phyloP scores from a whole-genome alignment of 2,797 vertebrate genomes.

The Vespertilio murinus region DNA sequence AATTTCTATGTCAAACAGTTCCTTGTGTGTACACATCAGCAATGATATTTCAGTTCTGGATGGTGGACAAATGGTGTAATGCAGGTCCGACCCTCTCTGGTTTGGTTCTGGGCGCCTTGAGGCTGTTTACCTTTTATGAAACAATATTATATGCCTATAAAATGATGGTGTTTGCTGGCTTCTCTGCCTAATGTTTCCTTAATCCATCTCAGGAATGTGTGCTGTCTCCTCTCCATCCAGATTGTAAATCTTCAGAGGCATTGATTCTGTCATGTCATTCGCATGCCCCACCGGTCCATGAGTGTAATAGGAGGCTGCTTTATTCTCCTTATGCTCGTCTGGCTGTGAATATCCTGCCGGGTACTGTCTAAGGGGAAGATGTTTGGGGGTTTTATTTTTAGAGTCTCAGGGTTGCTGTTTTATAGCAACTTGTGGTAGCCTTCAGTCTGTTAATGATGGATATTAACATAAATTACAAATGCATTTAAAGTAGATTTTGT shows the following conservation, averaged over 20 bases:
- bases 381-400: neutral
- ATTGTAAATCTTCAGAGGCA: neutral
- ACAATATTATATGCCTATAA: neutral
- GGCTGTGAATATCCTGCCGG: neutral
- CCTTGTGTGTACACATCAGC: no score
- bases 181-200: neutral
- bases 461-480: neutral
- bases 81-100: no score
- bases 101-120: no score
- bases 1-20: no score
- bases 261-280: neutral
- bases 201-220: neutral
- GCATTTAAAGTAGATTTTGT: neutral
- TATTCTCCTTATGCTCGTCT: no score
- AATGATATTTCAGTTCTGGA: no score
- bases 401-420: neutral
- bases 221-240: neutral
- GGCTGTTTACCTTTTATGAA: neutral
- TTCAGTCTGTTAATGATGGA: neutral
- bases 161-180: neutral
- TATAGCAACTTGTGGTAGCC: neutral
- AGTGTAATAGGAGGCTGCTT: neutral
- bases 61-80: no score
- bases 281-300: fast-evolving
- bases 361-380: neutral